Percentiles rank a stretch among this genome's conserved stretches.
Conservation (phyloP, 2,113 vertebrate genomes). For the Antechinus flavipes region DNA sequence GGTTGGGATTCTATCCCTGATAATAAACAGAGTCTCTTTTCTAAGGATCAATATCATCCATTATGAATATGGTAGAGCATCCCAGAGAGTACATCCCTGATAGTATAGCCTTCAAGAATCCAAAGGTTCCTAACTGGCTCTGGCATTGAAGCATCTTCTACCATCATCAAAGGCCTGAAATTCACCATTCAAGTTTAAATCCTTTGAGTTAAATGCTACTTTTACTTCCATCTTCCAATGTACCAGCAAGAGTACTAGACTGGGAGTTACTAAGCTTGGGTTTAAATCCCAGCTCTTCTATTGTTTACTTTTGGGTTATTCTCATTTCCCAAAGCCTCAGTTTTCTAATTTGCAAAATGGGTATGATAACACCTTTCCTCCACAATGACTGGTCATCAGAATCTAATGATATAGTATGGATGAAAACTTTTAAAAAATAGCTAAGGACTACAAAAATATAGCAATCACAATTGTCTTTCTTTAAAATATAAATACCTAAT, state of each 20-base stretch:
- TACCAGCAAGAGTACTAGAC: neutral
- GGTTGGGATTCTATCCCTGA: neutral
- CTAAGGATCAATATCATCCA: neutral
- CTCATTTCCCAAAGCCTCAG: neutral
- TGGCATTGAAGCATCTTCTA: neutral
- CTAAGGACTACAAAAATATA: neutral
- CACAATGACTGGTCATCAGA: neutral
- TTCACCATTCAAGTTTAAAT: neutral
- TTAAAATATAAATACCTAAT: neutral
- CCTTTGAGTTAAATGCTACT: neutral
- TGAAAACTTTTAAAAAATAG: neutral
- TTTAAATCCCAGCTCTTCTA: neutral
- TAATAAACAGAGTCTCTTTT: neutral
- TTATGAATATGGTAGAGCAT: neutral
- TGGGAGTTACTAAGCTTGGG: neutral
- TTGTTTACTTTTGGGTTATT: neutral
- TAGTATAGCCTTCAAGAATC: neutral
- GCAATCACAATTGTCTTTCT: neutral
- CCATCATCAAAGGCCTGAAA: neutral
- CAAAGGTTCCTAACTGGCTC: neutral
- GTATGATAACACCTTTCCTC: neutral
- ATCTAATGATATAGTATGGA: neutral
- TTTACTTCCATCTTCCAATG: too few relatives aligned
- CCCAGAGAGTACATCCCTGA: neutral
- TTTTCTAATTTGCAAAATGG: neutral